Conservation (phyloP, 2,113 vertebrate species). For the Pterocles orientalis region DNA sequence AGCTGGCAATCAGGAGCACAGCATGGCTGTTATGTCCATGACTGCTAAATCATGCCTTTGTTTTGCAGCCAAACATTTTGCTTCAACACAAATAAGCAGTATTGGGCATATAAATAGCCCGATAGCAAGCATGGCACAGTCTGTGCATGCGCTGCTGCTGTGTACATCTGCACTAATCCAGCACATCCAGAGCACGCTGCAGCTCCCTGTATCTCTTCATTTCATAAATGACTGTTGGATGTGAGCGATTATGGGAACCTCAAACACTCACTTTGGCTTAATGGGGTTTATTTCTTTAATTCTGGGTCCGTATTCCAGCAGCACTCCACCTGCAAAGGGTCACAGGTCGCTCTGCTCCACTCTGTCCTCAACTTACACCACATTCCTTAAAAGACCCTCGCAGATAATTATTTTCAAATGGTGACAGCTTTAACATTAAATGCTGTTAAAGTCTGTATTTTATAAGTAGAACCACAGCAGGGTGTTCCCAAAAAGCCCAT, state of each 20-base stretch:
- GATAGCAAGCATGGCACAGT: fast-evolving
- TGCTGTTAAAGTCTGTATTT: neutral
- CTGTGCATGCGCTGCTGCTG: fast-evolving
- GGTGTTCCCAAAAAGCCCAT: neutral
- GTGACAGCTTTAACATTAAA: neutral
- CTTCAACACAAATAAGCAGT: neutral
- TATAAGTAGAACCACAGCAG: neutral
- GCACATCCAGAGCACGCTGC: neutral
- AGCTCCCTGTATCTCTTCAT: neutral
- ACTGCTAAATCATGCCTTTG: neutral
- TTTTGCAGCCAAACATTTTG: neutral
- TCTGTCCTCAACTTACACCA: neutral
- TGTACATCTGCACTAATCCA: neutral
- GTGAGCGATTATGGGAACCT: fast-evolving
- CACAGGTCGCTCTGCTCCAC: neutral
- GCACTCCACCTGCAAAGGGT: fast-evolving
- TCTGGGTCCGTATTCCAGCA: neutral
- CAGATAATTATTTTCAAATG: neutral
- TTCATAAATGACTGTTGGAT: neutral
- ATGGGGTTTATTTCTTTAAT: neutral
- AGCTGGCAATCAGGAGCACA: neutral
- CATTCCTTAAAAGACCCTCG: neutral
- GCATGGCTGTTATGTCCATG: fast-evolving
- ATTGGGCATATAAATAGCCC: no score
- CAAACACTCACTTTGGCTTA: neutral